A percentile compares a stretch with the other conserved stretches of the same genome.
Conservation (phyloP, 2,888 invertebrate species). For the Lepidonotus clava region DNA sequence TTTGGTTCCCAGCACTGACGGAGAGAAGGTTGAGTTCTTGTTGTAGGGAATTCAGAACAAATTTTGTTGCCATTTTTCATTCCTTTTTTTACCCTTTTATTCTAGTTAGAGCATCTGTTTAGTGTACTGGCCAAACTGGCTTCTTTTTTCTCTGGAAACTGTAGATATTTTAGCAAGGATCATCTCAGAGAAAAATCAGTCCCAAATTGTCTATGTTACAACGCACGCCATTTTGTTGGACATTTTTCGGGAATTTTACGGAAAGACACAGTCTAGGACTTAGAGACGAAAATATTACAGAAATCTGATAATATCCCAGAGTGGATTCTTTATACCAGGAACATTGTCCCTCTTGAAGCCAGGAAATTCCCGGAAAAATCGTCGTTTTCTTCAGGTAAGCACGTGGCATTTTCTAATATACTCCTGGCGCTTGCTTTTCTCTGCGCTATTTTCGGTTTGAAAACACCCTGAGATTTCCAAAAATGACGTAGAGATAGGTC, state of each 20-base stretch:
- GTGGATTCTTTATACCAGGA: conserved; percentile 21
- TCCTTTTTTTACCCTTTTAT: conserved; percentile 55
- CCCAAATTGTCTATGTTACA: conserved; percentile 55
- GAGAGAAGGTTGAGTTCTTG: conserved; percentile 59
- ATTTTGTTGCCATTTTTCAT: conserved; percentile 60
- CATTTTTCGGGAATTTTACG: conserved; percentile 55
- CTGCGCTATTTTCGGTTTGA: too few species aligned
- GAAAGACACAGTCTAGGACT: conserved; percentile 9
- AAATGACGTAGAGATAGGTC: too few species aligned
- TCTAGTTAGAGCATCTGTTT: conserved; percentile 57
- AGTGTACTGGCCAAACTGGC: conserved; percentile 45
- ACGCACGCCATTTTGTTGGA: conserved; percentile 61
- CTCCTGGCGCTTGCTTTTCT: too few species aligned
- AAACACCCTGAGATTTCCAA: too few species aligned
- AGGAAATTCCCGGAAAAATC: neutral
- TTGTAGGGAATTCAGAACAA: conserved; percentile 60
- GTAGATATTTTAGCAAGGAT: conserved; percentile 49
- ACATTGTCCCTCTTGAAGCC: neutral
- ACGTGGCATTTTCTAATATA: conserved; percentile 34
- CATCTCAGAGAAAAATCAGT: conserved; percentile 20
- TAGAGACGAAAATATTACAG: conserved; percentile 10
- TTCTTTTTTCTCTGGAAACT: conserved; percentile 52
- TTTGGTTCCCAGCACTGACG: conserved; percentile 62
- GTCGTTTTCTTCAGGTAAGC: conserved; percentile 51
- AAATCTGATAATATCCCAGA: conserved; percentile 7